These are phyloP conservation scores for Notocelia uddmanniana DNA, from an alignment of 2,888 invertebrate species.

Conservation along the genomic window DNA sequence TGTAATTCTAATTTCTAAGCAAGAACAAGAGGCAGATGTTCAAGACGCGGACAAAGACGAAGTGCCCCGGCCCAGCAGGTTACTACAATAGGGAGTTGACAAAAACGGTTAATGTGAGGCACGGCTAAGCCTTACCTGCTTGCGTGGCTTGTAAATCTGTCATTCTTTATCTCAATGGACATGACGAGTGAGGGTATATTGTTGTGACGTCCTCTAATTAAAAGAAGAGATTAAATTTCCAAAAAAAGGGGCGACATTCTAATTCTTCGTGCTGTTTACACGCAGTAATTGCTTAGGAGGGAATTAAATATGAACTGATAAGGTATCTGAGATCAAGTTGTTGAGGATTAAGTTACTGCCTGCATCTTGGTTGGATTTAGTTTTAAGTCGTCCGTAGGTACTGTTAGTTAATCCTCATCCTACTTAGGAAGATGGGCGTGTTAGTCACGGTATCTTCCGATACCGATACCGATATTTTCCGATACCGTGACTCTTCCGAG, in stretches of 20 bases:
- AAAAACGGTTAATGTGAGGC: constrained; percentile 71
- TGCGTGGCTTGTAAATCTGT: constrained; percentile 74
- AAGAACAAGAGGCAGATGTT: constrained; percentile 78
- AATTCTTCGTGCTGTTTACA: constrained; percentile 43
- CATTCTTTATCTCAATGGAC: constrained; percentile 66
- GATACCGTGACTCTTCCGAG: constrained; percentile 10
- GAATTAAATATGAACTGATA: constrained; percentile 38
- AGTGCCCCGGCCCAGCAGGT: constrained; percentile 67
- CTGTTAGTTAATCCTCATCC: constrained; percentile 28
- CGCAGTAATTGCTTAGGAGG: constrained; percentile 38
- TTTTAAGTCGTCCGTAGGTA: constrained; percentile 12
- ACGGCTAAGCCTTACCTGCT: constrained; percentile 75
- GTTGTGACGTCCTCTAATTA: constrained; percentile 71
- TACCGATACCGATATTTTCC: too few species aligned
- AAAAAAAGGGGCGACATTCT: constrained; percentile 42
- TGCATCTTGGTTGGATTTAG: constrained; percentile 19
- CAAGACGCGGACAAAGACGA: constrained; percentile 74
- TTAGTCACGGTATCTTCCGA: too few species aligned
- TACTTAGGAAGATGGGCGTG: constrained; percentile 7
- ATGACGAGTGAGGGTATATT: constrained; percentile 61
- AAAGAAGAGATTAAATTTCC: constrained; percentile 59
- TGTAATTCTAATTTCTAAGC: constrained; percentile 78
- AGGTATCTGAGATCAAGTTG: constrained; percentile 36
- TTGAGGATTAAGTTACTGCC: constrained; percentile 27
- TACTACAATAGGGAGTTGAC: constrained; percentile 67